Conservation (phyloP, 2,113 vertebrate species). For the Gopherus flavomarginatus region DNA sequence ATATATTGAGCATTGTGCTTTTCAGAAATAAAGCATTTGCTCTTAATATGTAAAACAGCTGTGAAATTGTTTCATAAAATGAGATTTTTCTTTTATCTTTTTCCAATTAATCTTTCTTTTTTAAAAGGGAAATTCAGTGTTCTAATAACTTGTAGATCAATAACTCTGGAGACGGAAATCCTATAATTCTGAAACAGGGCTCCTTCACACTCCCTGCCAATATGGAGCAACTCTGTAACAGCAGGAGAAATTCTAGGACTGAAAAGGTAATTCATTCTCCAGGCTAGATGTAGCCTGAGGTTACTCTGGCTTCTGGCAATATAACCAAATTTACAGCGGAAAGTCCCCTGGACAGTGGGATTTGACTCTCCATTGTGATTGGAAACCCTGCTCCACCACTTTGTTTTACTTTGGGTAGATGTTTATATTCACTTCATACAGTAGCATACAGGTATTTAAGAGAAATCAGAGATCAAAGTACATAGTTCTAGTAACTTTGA, state of each 20-base stretch:
- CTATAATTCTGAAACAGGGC: conserved; percentile 21
- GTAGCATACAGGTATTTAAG: background rate
- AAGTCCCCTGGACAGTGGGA: background rate
- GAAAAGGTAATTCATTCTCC: conserved; percentile 6
- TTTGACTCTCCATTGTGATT: background rate
- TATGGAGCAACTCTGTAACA: conserved; percentile 4
- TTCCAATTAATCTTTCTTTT: background rate
- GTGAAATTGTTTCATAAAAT: background rate
- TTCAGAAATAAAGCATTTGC: background rate
- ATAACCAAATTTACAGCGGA: background rate
- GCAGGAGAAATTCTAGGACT: background rate
- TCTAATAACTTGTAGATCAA: conserved; percentile 6
- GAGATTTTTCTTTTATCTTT: background rate
- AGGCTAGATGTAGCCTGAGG: background rate
- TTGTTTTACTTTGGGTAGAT: background rate
- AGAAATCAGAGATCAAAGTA: background rate
- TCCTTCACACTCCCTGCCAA: background rate
- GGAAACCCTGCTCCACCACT: background rate
- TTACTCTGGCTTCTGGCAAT: background rate
- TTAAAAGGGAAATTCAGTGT: background rate
- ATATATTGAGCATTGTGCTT: background rate
- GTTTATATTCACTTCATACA: background rate
- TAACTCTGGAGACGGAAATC: conserved; percentile 16
- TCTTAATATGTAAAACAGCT: background rate
- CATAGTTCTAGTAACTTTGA: background rate